Base-by-base conservation (phyloP, 1,140 invertebrate genomes). In the Leucophenga varia region DNA sequence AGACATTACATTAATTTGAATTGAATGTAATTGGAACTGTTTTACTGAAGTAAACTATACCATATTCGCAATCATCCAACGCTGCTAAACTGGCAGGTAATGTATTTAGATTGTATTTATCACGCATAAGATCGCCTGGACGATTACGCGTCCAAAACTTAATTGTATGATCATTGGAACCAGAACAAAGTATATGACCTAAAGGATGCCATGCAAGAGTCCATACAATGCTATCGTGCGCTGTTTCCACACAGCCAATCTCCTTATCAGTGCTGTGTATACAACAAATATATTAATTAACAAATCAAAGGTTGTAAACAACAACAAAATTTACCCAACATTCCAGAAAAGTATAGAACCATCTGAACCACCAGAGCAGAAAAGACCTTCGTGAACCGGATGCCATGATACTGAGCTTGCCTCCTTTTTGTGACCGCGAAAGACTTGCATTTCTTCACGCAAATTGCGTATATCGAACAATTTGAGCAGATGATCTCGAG, bases 71-170 rank as follows among this genome's bases (percentile, higher is more conserved):
- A 57, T 90, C 89, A 53, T 90, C 88, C 19, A 85, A 61, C 3
- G 83, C 85, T 38, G 83, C 81, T 42, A 84, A 76, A 39, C 87
- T 89, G 31, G 86, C 84, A 16, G 92, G 90, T 38, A 95, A 75
- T 8, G 90, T 94, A 68, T 98, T 98, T n/a, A 97, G 79, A 79
- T 95, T 95, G 69, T 94, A 95, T 79, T 93, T 96, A 71, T 99
- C 97, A 69, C 93, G 85, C 91, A 99, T 98, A 45, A 89, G 82
- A 80, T 99, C 97, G 21, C 97, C 97, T 3, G 97, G 97, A 34
- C 96, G 82, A 80, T 99, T 99, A 51, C 97, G 81, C 2, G 97
- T 98, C 97, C 97, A 99, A 78, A 99, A 99, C 79, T 99, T 99
- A 38, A 86, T 95, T 3, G 94, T 94, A 63, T 98, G 95, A 79